Conservation (phyloP, 1,140 invertebrate genomes). For the Oreohelix idahoensis region DNA sequence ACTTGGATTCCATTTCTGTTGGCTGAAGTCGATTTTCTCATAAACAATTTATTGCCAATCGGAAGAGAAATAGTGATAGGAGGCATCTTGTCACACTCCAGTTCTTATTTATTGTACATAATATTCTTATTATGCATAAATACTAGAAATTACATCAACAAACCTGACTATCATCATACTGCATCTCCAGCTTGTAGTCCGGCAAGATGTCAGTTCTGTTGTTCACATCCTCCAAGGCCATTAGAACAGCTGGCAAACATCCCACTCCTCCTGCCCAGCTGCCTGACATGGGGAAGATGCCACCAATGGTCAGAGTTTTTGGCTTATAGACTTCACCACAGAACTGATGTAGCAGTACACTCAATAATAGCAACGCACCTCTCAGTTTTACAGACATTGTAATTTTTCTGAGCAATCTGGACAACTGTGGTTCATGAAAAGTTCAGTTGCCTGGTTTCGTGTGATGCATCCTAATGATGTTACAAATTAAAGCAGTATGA, state of each 20-base stretch:
- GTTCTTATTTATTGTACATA: no score
- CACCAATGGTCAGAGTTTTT: conserved; percentile 89
- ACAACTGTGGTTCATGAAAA: neutral
- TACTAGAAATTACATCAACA: conserved; percentile 61
- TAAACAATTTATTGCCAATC: no score
- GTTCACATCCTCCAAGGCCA: conserved; percentile 97
- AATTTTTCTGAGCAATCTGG: neutral
- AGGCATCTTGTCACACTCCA: no score
- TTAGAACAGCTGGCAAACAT: conserved; percentile 83
- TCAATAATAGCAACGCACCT: neutral
- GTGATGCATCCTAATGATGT: neutral
- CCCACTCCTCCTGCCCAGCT: conserved; percentile 81
- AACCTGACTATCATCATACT: conserved; percentile 98
- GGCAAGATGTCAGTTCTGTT: conserved; percentile 88
- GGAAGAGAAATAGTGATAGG: no score
- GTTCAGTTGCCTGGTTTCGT: neutral
- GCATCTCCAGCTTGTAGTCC: conserved; percentile 91
- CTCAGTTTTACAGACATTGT: neutral
- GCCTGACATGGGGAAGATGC: conserved; percentile 97
- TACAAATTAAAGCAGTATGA: neutral
- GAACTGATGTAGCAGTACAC: conserved; percentile 1
- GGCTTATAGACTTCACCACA: conserved; percentile 43
- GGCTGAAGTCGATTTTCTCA: no score
- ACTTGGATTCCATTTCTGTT: no score
- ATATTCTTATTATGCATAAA: no score